A percentile compares a stretch with the other conserved stretches of the same genome.
phyloP scores from a whole-genome alignment of 2,888 invertebrate genomes.

The Diaphora mendica region DNA sequence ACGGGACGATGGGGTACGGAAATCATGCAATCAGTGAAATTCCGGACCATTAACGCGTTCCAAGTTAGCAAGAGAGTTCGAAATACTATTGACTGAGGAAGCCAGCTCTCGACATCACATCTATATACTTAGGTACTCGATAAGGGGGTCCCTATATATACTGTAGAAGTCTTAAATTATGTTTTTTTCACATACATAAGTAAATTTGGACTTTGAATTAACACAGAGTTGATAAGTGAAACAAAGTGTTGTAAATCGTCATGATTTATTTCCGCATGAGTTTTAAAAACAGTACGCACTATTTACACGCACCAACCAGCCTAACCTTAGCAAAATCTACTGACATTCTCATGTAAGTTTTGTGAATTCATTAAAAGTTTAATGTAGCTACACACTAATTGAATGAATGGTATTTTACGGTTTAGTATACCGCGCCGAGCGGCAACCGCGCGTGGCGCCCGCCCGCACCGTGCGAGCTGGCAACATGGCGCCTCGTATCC shows the following conservation, averaged over 20 bases:
- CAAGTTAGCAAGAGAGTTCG: slow-evolving; percentile 23
- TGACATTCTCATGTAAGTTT: slow-evolving; percentile 56
- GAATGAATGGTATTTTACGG: slow-evolving; percentile 82
- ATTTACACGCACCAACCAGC: slow-evolving; percentile 27
- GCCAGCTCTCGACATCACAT: neutral
- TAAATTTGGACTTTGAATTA: slow-evolving; percentile 9
- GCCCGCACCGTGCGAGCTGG: slow-evolving; percentile 74
- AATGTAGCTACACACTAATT: slow-evolving; percentile 68
- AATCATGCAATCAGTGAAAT: slow-evolving; percentile 64
- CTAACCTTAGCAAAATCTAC: slow-evolving; percentile 40
- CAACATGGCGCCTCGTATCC: slow-evolving; percentile 78
- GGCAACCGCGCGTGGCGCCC: slow-evolving; percentile 77
- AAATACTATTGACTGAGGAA: slow-evolving; percentile 20
- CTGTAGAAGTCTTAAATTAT: neutral
- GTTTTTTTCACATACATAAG: neutral
- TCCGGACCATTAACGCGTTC: slow-evolving; percentile 55
- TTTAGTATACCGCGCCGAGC: slow-evolving; percentile 62
- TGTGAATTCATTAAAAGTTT: slow-evolving; percentile 64
- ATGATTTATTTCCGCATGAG: slow-evolving; percentile 15
- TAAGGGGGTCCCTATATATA: neutral
- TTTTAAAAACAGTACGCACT: slow-evolving; percentile 19
- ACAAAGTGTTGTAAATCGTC: slow-evolving; percentile 17
- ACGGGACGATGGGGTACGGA: slow-evolving; percentile 54
- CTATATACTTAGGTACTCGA: neutral
- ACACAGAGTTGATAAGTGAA: slow-evolving; percentile 5